phyloP scores from a whole-genome alignment of 2,113 vertebrate species.

The Alethe diademata region DNA sequence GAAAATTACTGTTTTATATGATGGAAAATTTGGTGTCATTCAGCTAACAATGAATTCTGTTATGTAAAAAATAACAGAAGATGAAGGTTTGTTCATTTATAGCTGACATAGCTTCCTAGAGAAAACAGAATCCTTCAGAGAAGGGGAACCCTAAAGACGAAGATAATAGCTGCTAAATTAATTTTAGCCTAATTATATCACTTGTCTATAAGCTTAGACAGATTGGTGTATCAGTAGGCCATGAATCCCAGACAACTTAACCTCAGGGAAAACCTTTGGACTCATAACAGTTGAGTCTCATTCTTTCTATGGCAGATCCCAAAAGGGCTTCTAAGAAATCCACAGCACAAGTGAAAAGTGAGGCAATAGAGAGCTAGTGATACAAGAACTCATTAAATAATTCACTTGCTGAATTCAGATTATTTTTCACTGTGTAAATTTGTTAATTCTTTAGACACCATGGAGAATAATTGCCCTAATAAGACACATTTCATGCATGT shows the following conservation, averaged over 20 bases:
- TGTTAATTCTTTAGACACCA: not conserved
- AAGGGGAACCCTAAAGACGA: not conserved
- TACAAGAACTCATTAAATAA: not conserved
- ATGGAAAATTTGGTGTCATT: not conserved
- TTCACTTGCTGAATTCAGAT: not conserved
- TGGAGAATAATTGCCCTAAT: not conserved
- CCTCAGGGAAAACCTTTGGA: not conserved
- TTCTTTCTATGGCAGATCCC: not conserved
- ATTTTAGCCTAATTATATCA: not conserved
- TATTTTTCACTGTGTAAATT: not conserved
- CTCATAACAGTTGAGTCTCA: not conserved
- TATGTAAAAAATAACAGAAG: not conserved
- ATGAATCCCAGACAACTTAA: not conserved
- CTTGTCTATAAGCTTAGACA: not conserved
- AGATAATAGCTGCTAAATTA: not conserved
- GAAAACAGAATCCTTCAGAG: not conserved
- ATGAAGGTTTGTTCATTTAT: not conserved
- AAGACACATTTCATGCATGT: not conserved
- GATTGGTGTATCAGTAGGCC: not conserved
- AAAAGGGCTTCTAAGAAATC: not conserved
- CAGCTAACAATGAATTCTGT: not conserved
- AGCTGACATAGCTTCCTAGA: not conserved
- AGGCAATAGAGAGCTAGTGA: not conserved
- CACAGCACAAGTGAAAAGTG: not conserved
- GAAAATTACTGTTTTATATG: not conserved